Conservation (phyloP, 2,797 vertebrate species). For the Sebastes nivosus region DNA sequence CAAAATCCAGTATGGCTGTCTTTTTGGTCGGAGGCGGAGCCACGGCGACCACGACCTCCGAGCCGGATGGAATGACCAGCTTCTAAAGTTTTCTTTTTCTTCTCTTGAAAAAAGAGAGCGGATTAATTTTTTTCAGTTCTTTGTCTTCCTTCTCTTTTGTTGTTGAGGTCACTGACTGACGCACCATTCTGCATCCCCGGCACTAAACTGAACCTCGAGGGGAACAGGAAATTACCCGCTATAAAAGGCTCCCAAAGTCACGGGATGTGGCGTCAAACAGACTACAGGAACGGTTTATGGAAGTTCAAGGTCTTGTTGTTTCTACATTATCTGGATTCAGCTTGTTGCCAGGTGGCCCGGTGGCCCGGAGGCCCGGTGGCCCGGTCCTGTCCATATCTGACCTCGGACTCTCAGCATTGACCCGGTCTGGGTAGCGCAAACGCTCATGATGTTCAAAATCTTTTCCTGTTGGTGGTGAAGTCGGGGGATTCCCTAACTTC, state of each 20-base stretch:
- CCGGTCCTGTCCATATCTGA: neutral
- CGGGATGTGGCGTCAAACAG: neutral
- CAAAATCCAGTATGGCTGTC: slow-evolving; percentile 91
- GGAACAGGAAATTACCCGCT: no score
- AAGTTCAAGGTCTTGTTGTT: no score
- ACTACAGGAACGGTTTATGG: neutral
- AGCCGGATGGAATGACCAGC: slow-evolving; percentile 86
- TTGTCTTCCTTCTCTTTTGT: slow-evolving; percentile 34
- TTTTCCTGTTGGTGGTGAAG: neutral
- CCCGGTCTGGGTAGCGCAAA: neutral
- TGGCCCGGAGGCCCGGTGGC: no score
- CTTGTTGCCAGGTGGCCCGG: no score
- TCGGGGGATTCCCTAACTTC: neutral
- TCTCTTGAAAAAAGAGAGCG: neutral
- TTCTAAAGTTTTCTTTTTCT: slow-evolving; percentile 79
- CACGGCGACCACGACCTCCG: slow-evolving; percentile 87
- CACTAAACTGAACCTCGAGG: neutral
- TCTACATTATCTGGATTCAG: no score
- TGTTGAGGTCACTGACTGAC: neutral
- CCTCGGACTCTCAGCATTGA: neutral
- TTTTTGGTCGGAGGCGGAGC: slow-evolving; percentile 88
- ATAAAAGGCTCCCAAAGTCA: neutral
- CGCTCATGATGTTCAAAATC: neutral
- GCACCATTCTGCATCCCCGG: neutral
- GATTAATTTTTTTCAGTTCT: neutral